Base-by-base conservation (phyloP, 2,113 vertebrate genomes). In the Chaetops frenatus region DNA sequence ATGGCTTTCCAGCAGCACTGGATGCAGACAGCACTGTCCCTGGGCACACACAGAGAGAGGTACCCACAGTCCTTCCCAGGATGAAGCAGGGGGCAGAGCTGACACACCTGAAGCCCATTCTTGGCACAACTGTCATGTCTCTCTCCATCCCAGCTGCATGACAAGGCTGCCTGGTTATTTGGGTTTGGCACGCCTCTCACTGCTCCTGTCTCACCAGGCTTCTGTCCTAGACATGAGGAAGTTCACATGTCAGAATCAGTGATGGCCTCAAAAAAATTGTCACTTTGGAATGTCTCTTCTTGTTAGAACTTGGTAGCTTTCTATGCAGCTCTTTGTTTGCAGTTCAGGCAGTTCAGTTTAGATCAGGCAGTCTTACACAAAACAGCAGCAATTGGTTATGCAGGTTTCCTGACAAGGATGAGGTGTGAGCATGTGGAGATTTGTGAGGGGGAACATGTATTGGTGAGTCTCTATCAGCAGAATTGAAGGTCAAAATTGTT, bases 341-440 rank as follows among this genome's bases (percentile, higher is more conserved):
- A n/a, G n/a, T n/a, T n/a, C 69, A 60, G 16, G 70, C 64, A 89
- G 28, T 84, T 92, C 47, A 9, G 31, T 84, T 91, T 40, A 11
- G 38, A 42, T 80, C 50, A 60, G 69, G 4, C 70, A 86, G 57
- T 85, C 8, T 2, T 38, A 27, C 11, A 40, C 23, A 50, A 42
- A 88, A 40, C 25, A 47, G 85, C 67, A 44, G 28, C 57, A 42
- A 22, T 19, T 69, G 21, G 15, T 79, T 28, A 15, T 88, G 57
- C 31, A 81, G 25, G 9, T 87, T 80, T 90, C 91, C 69, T 76
- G 22, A 83, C 47, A 66, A 78, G 33, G 77, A 11, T 83, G 81
- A 45, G 25, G 36, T 61, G 42, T 62, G 86, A 85, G 23, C 31
- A 2, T 31, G 35, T 70, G 88, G 73, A 77, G 38, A 25, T 94